A percentile compares a stretch with the other conserved stretches of the same genome.
These are phyloP conservation scores for Phorcus lineatus DNA, from an alignment of 2,888 invertebrate species.

Conservation along the genomic window DNA sequence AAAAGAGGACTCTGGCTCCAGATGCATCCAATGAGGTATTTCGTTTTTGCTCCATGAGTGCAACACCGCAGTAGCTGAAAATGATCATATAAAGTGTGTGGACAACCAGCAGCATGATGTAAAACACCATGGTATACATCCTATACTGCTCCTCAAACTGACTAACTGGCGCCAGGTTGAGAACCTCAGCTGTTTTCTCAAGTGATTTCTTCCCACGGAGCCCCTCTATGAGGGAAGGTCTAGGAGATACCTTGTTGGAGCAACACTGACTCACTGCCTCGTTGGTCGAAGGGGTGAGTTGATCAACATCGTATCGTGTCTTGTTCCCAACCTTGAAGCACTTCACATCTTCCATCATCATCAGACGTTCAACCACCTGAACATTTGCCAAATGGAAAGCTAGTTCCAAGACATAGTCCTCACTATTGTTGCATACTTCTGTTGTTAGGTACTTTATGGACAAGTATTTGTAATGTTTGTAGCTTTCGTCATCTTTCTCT, in stretches of 20 bases:
- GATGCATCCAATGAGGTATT: conserved; percentile 32
- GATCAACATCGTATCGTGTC: conserved; percentile 63
- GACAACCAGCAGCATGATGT: conserved; percentile 60
- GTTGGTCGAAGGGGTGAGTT: conserved; percentile 60
- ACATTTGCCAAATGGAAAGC: conserved; percentile 61
- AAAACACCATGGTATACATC: conserved; percentile 64
- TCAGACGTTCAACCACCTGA: conserved; percentile 58
- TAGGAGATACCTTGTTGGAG: conserved; percentile 30
- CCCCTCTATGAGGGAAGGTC: conserved; percentile 64
- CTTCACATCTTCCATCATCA: conserved; percentile 64
- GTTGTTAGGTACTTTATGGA: conserved; percentile 60
- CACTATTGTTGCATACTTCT: conserved; percentile 58
- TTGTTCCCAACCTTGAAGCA: conserved; percentile 42
- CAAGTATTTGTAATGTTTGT: conserved; percentile 41
- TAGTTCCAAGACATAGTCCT: conserved; percentile 59
- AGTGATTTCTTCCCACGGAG: conserved; percentile 56
- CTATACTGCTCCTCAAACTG: conserved; percentile 66
- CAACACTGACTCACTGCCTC: conserved; percentile 29
- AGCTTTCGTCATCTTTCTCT: conserved; percentile 50
- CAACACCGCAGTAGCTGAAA: conserved; percentile 57
- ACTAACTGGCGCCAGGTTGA: conserved; percentile 68
- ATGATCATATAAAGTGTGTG: conserved; percentile 71
- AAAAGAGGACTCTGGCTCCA: conserved; percentile 45
- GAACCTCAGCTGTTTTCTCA: conserved; percentile 60
- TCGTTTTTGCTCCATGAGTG: conserved; percentile 48